These are phyloP conservation scores for Atractosteus spatula DNA, from an alignment of 2,113 vertebrate species.

Conservation along the genomic window DNA sequence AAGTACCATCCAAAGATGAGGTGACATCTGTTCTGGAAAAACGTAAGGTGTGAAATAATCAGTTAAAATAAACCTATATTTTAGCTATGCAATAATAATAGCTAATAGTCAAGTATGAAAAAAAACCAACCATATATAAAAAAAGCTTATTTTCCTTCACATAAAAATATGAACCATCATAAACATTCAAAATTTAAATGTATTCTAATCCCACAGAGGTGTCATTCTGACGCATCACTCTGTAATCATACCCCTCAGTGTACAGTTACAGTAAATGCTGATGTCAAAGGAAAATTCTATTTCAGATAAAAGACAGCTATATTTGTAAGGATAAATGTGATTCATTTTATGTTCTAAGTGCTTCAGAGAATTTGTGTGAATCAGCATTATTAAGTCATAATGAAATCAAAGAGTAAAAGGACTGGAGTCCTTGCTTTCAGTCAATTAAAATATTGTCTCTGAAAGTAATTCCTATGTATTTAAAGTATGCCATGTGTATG, in stretches of 20 bases:
- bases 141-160: no score
- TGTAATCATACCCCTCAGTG: conserved; percentile 31
- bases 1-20: no score
- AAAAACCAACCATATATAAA: no score
- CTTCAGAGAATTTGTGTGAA: conserved; percentile 67
- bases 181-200: conserved; percentile 24
- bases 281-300: conserved; percentile 54
- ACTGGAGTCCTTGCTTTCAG: conserved; percentile 19
- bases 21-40: no score
- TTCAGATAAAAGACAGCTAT: conserved; percentile 48
- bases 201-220: conserved; percentile 41
- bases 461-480: neutral
- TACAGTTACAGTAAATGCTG: conserved; percentile 60
- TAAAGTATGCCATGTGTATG: neutral
- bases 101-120: no score
- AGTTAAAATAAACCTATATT: no score
- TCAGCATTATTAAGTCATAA: conserved; percentile 63
- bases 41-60: no score
- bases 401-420: conserved; percentile 62
- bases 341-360: conserved; percentile 45
- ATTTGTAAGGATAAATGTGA: conserved; percentile 61
- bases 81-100: no score
- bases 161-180: neutral
- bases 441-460: neutral
- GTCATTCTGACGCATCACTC: neutral